These are phyloP conservation scores for Zeus faber DNA, from an alignment of 2,113 vertebrate species.

Conservation along the genomic window DNA sequence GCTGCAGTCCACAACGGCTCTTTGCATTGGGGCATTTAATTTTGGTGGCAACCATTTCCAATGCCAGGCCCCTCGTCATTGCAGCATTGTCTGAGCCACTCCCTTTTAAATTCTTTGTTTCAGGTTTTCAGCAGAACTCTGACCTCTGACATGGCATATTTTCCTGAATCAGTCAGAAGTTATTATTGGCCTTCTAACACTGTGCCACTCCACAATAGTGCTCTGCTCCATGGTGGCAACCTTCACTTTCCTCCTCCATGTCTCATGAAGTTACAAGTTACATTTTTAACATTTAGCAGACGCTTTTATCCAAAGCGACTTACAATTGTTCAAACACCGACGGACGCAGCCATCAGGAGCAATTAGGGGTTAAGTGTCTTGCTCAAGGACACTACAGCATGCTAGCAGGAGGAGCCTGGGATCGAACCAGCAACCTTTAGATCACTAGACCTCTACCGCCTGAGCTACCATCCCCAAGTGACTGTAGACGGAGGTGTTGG, in stretches of 20 bases:
- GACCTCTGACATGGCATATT: constrained; percentile 19
- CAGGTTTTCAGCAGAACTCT: constrained; percentile 9
- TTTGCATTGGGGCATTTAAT: constrained; percentile 7
- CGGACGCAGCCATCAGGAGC: too few species aligned
- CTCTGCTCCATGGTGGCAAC: constrained; percentile 11
- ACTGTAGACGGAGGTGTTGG: constrained; percentile 6
- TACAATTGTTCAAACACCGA: too few species aligned
- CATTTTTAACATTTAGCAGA: too few species aligned
- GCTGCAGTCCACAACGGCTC: constrained; percentile 5
- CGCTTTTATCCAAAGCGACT: too few species aligned
- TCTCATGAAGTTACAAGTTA: constrained; percentile 2
- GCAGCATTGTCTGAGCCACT: constrained; percentile 9
- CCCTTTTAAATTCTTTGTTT: constrained; percentile 16
- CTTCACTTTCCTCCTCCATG: constrained; percentile 11
- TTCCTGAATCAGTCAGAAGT: too few species aligned
- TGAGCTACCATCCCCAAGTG: too few species aligned
- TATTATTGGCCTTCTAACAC: constrained; percentile 8
- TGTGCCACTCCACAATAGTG: constrained; percentile 4
- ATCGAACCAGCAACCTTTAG: too few species aligned
- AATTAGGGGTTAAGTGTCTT: too few species aligned
- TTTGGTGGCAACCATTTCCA: constrained; percentile 10
- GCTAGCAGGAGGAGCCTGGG: too few species aligned
- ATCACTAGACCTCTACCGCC: too few species aligned
- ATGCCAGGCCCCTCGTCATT: constrained; percentile 18
- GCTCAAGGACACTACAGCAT: too few species aligned